Percentiles rank a stretch among this genome's conserved stretches.
Evolutionary conservation across 2,888 invertebrate genomes (phyloP).

Genomic region (Slavum lentiscoides): DNA sequence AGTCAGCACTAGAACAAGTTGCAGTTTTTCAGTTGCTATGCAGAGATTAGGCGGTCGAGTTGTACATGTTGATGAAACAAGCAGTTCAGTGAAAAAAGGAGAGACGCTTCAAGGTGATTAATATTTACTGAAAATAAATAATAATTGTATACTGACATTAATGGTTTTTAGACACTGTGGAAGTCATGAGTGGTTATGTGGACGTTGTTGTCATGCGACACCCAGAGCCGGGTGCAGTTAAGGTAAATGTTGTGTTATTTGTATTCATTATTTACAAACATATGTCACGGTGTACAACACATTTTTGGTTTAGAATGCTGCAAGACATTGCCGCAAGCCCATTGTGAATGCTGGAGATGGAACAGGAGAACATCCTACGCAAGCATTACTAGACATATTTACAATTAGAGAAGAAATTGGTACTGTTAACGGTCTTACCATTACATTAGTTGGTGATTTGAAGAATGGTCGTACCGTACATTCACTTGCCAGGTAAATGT

Average conservation of each 20-base stretch:
- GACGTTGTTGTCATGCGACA: constrained; percentile 94
- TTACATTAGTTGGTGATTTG: constrained; percentile 97
- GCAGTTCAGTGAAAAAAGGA: constrained; percentile 94
- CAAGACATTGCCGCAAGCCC: constrained; percentile 81
- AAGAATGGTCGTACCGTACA: constrained; percentile 98
- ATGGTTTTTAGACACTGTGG: constrained; percentile 68
- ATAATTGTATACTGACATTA: not conserved
- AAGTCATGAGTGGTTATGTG: constrained; percentile 87
- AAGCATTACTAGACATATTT: constrained; percentile 94
- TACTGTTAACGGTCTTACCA: constrained; percentile 94
- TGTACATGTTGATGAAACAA: constrained; percentile 84
- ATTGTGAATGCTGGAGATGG: constrained; percentile 99
- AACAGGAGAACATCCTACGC: constrained; percentile 94
- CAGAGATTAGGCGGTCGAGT: constrained; percentile 92
- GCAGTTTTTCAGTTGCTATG: constrained; percentile 97
- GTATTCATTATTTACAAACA: not conserved
- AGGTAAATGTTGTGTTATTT: constrained; percentile 65
- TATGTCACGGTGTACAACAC: constrained; percentile 10
- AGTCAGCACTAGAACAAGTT: constrained; percentile 93
- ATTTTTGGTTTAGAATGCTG: constrained; percentile 69
- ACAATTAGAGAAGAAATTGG: constrained; percentile 99
- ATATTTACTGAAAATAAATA: not conserved
- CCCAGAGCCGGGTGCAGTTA: constrained; percentile 87
- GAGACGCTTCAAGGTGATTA: constrained; percentile 81
- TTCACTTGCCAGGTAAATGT: constrained; percentile 77